These are phyloP conservation scores for Eucera pruinosa DNA, from an alignment of 2,888 invertebrate species.

Conservation along the genomic window DNA sequence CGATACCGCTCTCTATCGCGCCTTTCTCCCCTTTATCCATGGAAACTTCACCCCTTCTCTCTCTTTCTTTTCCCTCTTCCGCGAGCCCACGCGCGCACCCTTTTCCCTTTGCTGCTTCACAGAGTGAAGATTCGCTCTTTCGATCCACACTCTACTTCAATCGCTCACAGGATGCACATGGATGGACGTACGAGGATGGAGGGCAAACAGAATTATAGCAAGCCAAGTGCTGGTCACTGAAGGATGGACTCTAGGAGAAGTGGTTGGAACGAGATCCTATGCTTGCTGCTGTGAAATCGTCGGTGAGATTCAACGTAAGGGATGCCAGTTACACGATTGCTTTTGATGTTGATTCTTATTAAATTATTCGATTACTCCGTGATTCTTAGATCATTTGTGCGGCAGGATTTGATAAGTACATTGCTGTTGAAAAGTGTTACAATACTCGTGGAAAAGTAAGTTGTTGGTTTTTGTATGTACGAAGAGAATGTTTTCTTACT, in stretches of 20 bases:
- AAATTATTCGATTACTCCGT: too few relatives aligned
- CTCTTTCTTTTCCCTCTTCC: background rate
- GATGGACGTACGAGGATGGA: background rate
- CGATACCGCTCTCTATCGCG: conserved; percentile 30
- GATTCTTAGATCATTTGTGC: background rate
- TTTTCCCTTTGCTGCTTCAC: conserved; percentile 9
- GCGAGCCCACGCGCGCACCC: background rate
- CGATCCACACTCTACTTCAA: conserved; percentile 2
- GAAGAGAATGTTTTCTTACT: too few relatives aligned
- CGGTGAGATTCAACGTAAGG: background rate
- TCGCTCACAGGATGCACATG: background rate
- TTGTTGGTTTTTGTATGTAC: too few relatives aligned
- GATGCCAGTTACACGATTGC: background rate
- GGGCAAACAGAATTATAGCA: conserved; percentile 50
- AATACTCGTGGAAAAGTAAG: too few relatives aligned
- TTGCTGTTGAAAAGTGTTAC: too few relatives aligned
- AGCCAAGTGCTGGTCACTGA: conserved; percentile 45
- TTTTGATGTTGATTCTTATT: background rate
- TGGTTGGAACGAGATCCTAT: conserved; percentile 9
- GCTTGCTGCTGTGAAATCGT: background rate
- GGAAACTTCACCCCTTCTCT: background rate
- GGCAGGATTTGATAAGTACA: too few relatives aligned
- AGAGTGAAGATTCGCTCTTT: conserved; percentile 22
- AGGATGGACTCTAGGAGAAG: conserved; percentile 15
- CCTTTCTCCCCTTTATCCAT: conserved; percentile 27